Percentiles rank a stretch among this genome's conserved stretches.
These are phyloP conservation scores for Lathamus discolor DNA, from an alignment of 2,113 vertebrate genomes.

Conservation along the genomic window DNA sequence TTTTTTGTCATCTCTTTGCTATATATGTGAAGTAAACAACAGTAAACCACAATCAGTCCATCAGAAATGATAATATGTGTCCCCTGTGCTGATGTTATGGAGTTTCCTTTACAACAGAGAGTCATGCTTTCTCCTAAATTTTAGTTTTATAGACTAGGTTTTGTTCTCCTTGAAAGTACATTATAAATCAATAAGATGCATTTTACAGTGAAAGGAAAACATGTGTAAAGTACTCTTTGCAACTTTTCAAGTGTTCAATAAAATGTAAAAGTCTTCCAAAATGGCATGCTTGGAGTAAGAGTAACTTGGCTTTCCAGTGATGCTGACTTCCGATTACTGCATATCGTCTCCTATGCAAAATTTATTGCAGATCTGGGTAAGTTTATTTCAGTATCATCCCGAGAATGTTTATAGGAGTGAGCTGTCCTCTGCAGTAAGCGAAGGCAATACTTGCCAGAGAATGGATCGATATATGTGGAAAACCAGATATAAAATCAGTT, in stretches of 20 bases:
- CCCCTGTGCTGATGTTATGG: neutral
- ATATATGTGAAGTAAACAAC: neutral
- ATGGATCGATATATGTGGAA: rapidly evolving
- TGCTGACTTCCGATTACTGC: neutral
- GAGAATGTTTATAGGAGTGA: neutral
- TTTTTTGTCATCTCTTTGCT: neutral
- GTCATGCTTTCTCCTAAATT: constrained; percentile 21
- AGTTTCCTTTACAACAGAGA: neutral
- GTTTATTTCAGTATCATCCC: neutral
- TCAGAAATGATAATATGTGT: neutral
- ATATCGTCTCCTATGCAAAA: neutral
- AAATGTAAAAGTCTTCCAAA: neutral
- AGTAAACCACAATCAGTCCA: neutral
- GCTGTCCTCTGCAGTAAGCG: neutral
- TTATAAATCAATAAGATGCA: constrained; percentile 72
- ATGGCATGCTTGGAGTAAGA: neutral
- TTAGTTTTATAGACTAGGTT: constrained; percentile 36
- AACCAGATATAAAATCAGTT: neutral
- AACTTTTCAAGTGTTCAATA: neutral
- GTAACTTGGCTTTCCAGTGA: neutral
- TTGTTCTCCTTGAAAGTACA: constrained; percentile 60
- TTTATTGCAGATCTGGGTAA: neutral
- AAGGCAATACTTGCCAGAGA: neutral
- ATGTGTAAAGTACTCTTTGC: neutral
- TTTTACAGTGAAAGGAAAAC: constrained; percentile 60